A percentile compares a stretch with the other conserved stretches of the same genome.
Conservation (phyloP, 2,113 vertebrate genomes). For the Solea solea region DNA sequence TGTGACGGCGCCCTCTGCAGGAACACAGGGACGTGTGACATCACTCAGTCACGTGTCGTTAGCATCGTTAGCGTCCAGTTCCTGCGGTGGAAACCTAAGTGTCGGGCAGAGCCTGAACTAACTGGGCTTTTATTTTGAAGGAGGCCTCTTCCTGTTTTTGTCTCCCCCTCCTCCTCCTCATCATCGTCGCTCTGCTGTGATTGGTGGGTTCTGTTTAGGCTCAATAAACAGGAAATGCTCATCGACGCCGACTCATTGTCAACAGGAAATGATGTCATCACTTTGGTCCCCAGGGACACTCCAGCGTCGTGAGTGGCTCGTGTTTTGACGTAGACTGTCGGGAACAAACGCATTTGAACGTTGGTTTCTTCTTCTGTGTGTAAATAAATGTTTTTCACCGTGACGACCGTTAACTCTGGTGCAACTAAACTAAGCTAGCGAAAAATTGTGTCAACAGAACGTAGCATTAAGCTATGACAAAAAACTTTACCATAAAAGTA, state of each 20-base stretch:
- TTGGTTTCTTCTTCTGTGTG: neutral
- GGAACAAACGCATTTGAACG: too few species aligned
- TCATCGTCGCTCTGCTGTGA: neutral
- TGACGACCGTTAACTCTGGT: too few species aligned
- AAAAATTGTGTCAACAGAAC: too few species aligned
- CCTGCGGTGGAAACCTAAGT: neutral
- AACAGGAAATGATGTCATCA: neutral
- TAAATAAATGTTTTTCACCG: too few species aligned
- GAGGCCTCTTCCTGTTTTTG: neutral
- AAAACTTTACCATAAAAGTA: too few species aligned
- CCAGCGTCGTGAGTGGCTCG: too few species aligned
- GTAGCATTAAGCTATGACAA: too few species aligned
- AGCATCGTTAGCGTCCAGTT: too few species aligned
- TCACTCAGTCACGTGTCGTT: too few species aligned
- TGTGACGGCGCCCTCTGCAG: neutral
- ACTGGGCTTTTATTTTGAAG: neutral
- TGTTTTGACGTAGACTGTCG: too few species aligned
- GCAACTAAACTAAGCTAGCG: too few species aligned
- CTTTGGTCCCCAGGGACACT: too few species aligned
- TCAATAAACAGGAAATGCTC: neutral
- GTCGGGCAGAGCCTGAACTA: neutral
- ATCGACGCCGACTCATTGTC: neutral
- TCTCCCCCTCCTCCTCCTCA: neutral
- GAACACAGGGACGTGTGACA: neutral
- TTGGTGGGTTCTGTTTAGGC: neutral